Conservation (phyloP, 2,113 vertebrate genomes). For the Tenrec ecaudatus region DNA sequence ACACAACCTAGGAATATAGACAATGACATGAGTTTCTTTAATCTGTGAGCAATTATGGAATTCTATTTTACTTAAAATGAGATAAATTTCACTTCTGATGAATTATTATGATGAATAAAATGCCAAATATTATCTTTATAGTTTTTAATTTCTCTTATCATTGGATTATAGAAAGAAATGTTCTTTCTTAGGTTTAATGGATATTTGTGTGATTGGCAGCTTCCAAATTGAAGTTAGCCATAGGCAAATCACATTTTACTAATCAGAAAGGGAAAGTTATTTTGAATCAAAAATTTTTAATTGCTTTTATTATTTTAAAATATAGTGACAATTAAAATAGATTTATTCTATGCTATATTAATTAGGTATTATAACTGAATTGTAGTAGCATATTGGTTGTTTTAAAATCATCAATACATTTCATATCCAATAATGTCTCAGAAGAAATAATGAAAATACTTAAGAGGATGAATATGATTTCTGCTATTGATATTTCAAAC, state of each 20-base stretch:
- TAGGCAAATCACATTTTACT: constrained; percentile 13
- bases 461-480: constrained; percentile 2
- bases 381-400: constrained; percentile 20
- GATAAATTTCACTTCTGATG: background rate
- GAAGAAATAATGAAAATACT: constrained; percentile 3
- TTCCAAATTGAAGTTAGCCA: constrained; percentile 27
- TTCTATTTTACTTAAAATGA: constrained; percentile 5
- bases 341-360: background rate
- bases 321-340: background rate
- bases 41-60: background rate
- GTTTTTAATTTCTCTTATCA: constrained; percentile 18
- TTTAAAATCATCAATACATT: constrained; percentile 25
- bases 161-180: background rate
- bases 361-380: constrained; percentile 4
- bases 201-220: background rate
- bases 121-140: background rate
- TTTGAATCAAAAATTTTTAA: constrained; percentile 41
- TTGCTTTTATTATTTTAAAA: constrained; percentile 61
- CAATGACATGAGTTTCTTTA: background rate
- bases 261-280: constrained; percentile 6
- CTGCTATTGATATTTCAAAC: constrained; percentile 35
- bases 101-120: too few species aligned
- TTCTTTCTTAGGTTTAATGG: constrained; percentile 21
- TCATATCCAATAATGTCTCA: constrained; percentile 14
- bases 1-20: background rate